These are phyloP conservation scores for Sebastiscus albofasciatus DNA, from an alignment of 2,797 vertebrate genomes.

Conservation along the genomic window DNA sequence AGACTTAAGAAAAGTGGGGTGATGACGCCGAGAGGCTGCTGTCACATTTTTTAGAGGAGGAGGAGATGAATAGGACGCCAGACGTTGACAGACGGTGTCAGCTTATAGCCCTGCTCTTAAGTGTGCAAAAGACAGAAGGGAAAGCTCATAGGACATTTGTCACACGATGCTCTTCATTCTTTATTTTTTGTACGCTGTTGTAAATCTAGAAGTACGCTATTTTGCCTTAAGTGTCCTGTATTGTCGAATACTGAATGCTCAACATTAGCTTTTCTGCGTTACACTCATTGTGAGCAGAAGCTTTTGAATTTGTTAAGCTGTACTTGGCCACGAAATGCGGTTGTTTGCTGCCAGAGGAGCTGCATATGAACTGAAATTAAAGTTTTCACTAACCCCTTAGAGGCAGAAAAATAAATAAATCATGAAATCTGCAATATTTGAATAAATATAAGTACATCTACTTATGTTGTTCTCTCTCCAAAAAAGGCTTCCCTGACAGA, in stretches of 20 bases:
- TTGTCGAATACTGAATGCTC: constrained; percentile 2
- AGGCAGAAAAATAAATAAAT: constrained; percentile 13
- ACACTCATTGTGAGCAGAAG: background rate
- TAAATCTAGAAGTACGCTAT: background rate
- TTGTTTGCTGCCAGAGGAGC: constrained; percentile 12
- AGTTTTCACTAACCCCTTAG: background rate
- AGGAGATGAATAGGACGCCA: constrained; percentile 13
- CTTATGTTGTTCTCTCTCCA: background rate
- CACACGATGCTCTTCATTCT: background rate
- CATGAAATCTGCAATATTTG: constrained; percentile 15
- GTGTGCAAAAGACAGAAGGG: constrained; percentile 7
- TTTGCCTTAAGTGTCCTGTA: background rate
- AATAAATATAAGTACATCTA: constrained; percentile 7
- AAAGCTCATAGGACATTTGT: constrained; percentile 23
- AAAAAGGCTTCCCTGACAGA: constrained; percentile 19
- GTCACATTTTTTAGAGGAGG: constrained; percentile 24
- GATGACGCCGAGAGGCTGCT: constrained; percentile 16
- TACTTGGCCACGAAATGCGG: background rate
- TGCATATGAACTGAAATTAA: constrained; percentile 8
- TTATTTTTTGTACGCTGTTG: background rate
- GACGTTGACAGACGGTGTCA: constrained; percentile 22
- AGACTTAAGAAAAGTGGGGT: constrained; percentile 9
- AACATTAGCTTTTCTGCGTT: constrained; percentile 1
- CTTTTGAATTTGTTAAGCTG: constrained; percentile 26
- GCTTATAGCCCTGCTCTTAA: background rate